Conservation (phyloP, 2,888 invertebrate species). For the Colostygia pectinataria region DNA sequence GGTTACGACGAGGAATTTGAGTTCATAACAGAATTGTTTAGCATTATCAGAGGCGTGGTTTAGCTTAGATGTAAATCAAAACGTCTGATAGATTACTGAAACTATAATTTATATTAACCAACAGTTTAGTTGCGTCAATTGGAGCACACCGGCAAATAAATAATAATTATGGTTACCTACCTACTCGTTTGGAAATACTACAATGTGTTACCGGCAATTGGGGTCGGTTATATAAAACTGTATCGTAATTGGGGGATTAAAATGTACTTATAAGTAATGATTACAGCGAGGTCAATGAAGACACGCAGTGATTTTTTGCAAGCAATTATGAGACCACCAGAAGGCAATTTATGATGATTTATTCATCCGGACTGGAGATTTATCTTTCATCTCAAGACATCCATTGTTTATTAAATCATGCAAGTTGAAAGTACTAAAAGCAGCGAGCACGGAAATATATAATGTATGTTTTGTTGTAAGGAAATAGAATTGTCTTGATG, state of each 20-base stretch:
- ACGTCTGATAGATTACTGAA: conserved; percentile 27
- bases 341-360: conserved; percentile 19
- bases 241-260: not conserved
- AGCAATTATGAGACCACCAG: conserved; percentile 11
- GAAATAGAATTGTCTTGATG: no score
- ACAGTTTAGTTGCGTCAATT: conserved; percentile 34
- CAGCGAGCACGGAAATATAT: no score
- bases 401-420: conserved; percentile 17
- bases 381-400: conserved; percentile 15
- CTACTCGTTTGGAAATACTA: conserved; percentile 32
- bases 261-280: not conserved
- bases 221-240: conserved; percentile 28
- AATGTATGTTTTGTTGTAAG: no score
- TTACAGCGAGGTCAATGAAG: not conserved
- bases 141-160: conserved; percentile 24
- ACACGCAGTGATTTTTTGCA: conserved; percentile 5
- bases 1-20: conserved; percentile 2
- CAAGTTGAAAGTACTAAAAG: no score
- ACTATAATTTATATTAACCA: conserved; percentile 35
- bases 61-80: conserved; percentile 16
- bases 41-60: conserved; percentile 22
- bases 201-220: conserved; percentile 25
- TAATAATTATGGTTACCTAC: conserved; percentile 23
- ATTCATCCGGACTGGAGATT: conserved; percentile 17
- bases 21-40: not conserved